phyloP scores from a whole-genome alignment of 2,113 vertebrate species.

The Datnioides undecimradiatus region DNA sequence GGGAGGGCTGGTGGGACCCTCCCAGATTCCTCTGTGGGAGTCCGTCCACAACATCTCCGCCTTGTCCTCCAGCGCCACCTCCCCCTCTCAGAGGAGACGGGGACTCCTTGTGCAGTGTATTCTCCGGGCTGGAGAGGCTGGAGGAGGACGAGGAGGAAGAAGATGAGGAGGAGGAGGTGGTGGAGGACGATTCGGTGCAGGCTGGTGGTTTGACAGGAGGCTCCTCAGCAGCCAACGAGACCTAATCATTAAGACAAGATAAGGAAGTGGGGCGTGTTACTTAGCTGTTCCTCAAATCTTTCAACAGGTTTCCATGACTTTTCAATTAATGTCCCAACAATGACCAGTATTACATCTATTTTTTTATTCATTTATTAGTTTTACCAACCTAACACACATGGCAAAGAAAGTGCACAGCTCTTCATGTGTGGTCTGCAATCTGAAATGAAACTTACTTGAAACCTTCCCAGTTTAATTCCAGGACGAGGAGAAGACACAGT shows the following conservation, averaged over 20 bases:
- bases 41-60: conserved; percentile 83
- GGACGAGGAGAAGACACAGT: conserved; percentile 39
- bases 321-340: too few relatives aligned
- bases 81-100: conserved; percentile 42
- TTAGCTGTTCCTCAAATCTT: not conserved
- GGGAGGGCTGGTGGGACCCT: conserved; percentile 49
- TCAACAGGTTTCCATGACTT: not conserved
- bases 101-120: conserved; percentile 88
- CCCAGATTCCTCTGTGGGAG: conserved; percentile 45
- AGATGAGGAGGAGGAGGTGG: conserved; percentile 78
- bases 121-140: conserved; percentile 94
- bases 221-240: conserved; percentile 89
- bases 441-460: conserved; percentile 86
- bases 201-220: conserved; percentile 63
- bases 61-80: conserved; percentile 20
- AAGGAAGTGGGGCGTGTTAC: not conserved
- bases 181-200: conserved; percentile 83
- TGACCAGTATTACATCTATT: too few relatives aligned
- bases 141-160: conserved; percentile 90
- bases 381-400: not conserved
- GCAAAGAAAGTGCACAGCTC: not conserved
- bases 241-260: conserved; percentile 78
- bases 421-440: not conserved
- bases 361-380: too few relatives aligned
- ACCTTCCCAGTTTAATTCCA: conserved; percentile 90